A percentile compares a stretch with the other conserved stretches of the same genome.
phyloP scores from a whole-genome alignment of 2,113 vertebrate genomes.

The Malurus cyaneus region DNA sequence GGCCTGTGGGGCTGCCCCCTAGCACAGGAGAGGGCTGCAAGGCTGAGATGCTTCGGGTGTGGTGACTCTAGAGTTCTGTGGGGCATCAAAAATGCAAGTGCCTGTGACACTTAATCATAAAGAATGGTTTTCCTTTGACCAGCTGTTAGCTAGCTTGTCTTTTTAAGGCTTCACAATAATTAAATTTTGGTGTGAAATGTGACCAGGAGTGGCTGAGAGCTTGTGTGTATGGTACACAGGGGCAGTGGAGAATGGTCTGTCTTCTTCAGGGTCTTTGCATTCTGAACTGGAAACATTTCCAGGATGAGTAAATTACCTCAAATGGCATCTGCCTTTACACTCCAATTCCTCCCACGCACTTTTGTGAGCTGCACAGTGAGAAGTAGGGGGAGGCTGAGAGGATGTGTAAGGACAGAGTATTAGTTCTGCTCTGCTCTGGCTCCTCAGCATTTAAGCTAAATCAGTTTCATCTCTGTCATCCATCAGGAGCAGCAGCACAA shows the following conservation, averaged over 20 bases:
- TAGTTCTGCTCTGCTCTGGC: neutral
- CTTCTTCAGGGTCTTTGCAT: neutral
- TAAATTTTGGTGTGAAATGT: neutral
- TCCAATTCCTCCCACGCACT: neutral
- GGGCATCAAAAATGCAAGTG: neutral
- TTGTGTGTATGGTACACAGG: neutral
- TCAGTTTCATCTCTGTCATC: neutral
- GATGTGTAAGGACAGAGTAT: neutral
- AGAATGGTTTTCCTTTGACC: neutral
- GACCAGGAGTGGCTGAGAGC: neutral
- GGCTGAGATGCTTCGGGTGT: neutral
- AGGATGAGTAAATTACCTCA: neutral
- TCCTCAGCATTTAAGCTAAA: neutral
- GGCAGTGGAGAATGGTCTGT: neutral
- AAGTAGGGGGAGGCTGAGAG: neutral
- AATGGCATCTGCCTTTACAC: neutral
- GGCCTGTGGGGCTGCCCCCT: neutral
- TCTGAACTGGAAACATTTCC: neutral
- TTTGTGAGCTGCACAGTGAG: neutral
- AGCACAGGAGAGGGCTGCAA: neutral
- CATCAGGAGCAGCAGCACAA: neutral
- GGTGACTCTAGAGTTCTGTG: neutral
- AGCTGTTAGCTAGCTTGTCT: neutral
- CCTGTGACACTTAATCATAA: neutral
- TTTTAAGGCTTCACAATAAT: neutral